phyloP scores from a whole-genome alignment of 2,797 vertebrate species.

The Moxostoma hubbsi region DNA sequence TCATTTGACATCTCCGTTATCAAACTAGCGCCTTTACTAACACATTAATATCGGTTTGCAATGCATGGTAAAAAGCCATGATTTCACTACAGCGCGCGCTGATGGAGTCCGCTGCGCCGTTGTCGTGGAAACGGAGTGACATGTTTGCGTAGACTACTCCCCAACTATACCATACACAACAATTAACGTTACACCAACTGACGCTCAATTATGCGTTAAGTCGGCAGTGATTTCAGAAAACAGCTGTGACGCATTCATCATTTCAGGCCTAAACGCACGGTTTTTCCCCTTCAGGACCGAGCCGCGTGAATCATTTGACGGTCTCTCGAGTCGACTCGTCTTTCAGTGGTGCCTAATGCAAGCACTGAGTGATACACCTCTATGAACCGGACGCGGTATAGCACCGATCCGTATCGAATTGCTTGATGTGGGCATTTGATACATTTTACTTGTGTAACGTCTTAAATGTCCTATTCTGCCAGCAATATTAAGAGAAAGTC shows the following conservation, averaged over 20 bases:
- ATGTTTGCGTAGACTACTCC: constrained; percentile 61
- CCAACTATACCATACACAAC: constrained; percentile 25
- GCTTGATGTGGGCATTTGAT: constrained; percentile 6
- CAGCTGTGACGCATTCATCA: background rate
- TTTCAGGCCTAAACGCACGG: background rate
- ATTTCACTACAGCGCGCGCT: constrained; percentile 32
- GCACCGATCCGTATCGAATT: constrained; percentile 7
- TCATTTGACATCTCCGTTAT: background rate
- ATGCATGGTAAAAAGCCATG: constrained; percentile 18
- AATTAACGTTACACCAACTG: background rate
- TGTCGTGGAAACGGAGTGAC: constrained; percentile 65
- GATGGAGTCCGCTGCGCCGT: constrained; percentile 54
- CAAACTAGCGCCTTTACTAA: constrained; percentile 5
- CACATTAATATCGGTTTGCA: constrained; percentile 26
- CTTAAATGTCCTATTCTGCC: background rate
- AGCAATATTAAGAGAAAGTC: background rate
- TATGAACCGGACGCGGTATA: constrained; percentile 7
- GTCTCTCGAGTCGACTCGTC: constrained; percentile 7
- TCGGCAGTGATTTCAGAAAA: background rate
- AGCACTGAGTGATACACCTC: constrained; percentile 2
- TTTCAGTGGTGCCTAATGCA: constrained; percentile 15
- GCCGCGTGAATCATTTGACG: background rate
- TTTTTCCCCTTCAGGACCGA: background rate
- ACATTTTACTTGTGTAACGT: background rate
- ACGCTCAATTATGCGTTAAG: background rate